These are phyloP conservation scores for Leptopilina boulardi DNA, from an alignment of 1,140 invertebrate genomes.

Conservation along the genomic window DNA sequence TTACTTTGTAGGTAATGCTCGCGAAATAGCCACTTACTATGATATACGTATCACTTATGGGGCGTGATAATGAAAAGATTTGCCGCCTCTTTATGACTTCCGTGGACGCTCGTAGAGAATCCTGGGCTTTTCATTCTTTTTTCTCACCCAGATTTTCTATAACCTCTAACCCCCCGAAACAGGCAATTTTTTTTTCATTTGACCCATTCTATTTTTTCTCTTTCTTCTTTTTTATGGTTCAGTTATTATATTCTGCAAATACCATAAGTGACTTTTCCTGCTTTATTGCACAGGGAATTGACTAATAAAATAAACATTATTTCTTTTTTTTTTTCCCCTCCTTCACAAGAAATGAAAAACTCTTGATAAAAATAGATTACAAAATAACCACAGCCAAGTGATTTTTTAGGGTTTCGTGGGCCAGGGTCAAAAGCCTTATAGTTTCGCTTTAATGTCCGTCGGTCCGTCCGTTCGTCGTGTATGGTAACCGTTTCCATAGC, in stretches of 20 bases:
- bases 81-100: conserved; percentile 72
- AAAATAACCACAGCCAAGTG: too few relatives aligned
- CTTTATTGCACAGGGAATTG: conserved; percentile 47
- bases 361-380: background rate
- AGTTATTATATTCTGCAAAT: conserved; percentile 24
- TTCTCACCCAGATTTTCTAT: conserved; percentile 38
- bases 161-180: conserved; percentile 19
- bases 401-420: too few relatives aligned
- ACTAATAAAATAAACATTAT: conserved; percentile 26
- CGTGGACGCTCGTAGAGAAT: conserved; percentile 62
- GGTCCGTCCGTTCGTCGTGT: too few relatives aligned
- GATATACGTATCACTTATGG: conserved; percentile 76
- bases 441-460: too few relatives aligned
- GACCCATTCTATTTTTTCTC: conserved; percentile 48
- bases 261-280: conserved; percentile 21
- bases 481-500: too few relatives aligned
- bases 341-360: background rate
- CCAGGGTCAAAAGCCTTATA: too few relatives aligned
- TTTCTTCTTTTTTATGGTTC: conserved; percentile 55
- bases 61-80: conserved; percentile 76
- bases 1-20: conserved; percentile 65
- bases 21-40: conserved; percentile 72
- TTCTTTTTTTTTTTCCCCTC: background rate
- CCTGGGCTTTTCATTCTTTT: conserved; percentile 51
- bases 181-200: conserved; percentile 28